phyloP scores from a whole-genome alignment of 2,113 vertebrate genomes.

The Callithrix jacchus region DNA sequence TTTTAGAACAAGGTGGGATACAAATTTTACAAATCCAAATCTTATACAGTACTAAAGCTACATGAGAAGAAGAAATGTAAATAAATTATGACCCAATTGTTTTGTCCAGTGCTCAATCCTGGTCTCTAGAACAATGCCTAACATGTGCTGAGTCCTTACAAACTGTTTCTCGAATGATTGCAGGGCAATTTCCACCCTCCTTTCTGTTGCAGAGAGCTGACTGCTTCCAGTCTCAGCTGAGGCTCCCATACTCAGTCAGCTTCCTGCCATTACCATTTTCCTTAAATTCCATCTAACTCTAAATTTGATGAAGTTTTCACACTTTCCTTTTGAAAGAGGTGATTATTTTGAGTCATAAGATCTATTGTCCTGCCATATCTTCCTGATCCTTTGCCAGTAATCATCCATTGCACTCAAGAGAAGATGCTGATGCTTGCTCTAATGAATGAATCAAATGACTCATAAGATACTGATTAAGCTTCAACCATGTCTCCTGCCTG shows the following conservation, averaged over 20 bases:
- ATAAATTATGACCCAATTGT: background rate
- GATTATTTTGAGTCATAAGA: background rate
- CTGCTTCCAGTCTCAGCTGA: background rate
- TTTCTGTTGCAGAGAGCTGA: background rate
- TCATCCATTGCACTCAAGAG: background rate
- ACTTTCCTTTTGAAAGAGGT: background rate
- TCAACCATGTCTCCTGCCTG: background rate
- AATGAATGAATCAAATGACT: background rate
- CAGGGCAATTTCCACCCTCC: background rate
- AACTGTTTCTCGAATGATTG: background rate
- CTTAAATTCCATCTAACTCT: background rate
- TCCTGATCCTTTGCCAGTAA: background rate
- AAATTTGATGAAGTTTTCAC: background rate
- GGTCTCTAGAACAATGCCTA: background rate
- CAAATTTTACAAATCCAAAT: background rate
- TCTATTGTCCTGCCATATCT: background rate
- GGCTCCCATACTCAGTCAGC: background rate
- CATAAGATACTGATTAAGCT: background rate
- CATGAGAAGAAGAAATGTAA: background rate
- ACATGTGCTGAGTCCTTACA: background rate
- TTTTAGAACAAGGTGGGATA: background rate
- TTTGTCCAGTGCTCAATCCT: background rate
- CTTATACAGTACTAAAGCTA: background rate
- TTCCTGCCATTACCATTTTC: background rate
- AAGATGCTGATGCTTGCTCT: background rate